phyloP scores from a whole-genome alignment of 2,113 vertebrate species.

The Prunella himalayana region DNA sequence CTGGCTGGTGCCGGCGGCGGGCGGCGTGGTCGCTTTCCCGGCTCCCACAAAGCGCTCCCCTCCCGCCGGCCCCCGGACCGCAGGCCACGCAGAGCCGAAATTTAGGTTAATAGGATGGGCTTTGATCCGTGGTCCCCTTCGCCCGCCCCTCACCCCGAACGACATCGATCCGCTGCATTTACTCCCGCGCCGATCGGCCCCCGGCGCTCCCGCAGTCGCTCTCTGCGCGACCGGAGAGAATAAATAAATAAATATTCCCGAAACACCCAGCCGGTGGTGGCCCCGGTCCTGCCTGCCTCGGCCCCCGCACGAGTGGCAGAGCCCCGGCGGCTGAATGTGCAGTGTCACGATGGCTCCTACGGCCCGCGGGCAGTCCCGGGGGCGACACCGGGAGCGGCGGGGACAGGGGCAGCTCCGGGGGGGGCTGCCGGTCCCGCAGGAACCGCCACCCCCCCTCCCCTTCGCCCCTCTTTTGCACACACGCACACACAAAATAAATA shows the following conservation, averaged over 20 bases:
- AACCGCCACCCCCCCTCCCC: background rate
- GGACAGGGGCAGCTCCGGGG: background rate
- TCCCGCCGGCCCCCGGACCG: background rate
- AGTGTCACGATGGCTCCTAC: slow-evolving; percentile 61
- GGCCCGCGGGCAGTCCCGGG: background rate
- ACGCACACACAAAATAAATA: slow-evolving; percentile 61
- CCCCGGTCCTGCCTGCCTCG: background rate
- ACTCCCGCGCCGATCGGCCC: background rate
- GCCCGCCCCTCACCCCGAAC: slow-evolving; percentile 36
- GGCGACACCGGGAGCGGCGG: background rate
- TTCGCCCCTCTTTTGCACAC: slow-evolving; percentile 4
- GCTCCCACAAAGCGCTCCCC: background rate
- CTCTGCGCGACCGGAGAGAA: background rate
- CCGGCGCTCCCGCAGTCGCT: background rate
- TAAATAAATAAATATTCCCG: background rate
- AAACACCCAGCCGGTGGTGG: background rate
- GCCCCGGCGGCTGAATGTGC: slow-evolving; percentile 15
- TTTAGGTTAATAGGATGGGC: slow-evolving; percentile 56
- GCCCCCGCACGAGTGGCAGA: slow-evolving; percentile 29
- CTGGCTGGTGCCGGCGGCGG: slow-evolving; percentile 6
- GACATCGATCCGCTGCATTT: slow-evolving; percentile 42
- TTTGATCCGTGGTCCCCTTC: slow-evolving; percentile 45
- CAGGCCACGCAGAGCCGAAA: slow-evolving; percentile 14
- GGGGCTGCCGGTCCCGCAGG: background rate
- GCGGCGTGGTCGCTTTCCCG: background rate